Evolutionary conservation across 2,888 invertebrate genomes (phyloP), one percentile per base, ranked within the genome.

Genomic region (Mythimna ferrago): DNA sequence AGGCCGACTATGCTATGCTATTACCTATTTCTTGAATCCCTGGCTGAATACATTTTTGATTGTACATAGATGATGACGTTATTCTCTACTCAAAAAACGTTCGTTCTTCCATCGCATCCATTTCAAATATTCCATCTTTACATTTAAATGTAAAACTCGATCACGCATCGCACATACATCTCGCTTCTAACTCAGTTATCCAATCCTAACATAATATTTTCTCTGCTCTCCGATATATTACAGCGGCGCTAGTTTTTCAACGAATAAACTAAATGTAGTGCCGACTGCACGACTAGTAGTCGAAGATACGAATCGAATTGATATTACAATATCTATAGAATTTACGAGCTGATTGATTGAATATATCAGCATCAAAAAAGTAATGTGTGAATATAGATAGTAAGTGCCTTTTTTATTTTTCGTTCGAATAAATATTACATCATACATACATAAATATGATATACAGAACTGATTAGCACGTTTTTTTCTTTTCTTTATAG

Each of bases 181-280:
- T 60, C 63, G 66, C 75, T 44, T 73, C 76, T 89, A 89, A 91
- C 87, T 86, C 85, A 89, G 87, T 92, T 91, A 92, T 90, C 88
- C 86, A 73, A 85, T 86, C 91, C 91, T 91, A 92, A 90, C 90
- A 90, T 88, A 91, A 93, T 90, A 93, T 91, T 92, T 91, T 88
- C 86, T 88, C 82, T 68, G 64, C 70, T 87, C 84, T 85, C 83
- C 83, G 85, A 85, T 90, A 85, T 86, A 84, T 88, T 81, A 83
- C 86, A 86, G 85, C 86, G 88, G 86, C 82, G 87, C 84, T 86
- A 84, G 87, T 88, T 89, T 87, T 84, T 85, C 81, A 83, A 78
- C 87, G 86, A 88, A 89, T 89, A 87, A 86, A 89, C 85, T 84
- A 85, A 90, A 89, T 87, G 79, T 84, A 83, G 77, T 61, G 56